phyloP scores from a whole-genome alignment of 1,140 invertebrate species.

The Cecropterus lyciades region DNA sequence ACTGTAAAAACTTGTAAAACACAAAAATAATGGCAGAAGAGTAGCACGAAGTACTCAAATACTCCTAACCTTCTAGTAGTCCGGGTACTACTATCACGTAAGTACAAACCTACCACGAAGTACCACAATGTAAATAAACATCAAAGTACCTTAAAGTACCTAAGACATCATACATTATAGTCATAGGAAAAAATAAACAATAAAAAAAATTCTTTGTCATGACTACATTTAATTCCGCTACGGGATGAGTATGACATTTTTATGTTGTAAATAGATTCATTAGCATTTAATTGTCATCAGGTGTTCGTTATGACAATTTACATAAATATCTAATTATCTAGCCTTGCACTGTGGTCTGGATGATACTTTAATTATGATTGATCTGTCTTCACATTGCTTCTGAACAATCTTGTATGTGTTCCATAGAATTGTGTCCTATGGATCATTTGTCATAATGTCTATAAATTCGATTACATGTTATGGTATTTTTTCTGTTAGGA shows the following conservation, averaged over 20 bases:
- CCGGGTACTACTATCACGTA: too few species aligned
- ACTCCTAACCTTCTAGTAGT: too few species aligned
- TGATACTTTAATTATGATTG: constrained; percentile 25
- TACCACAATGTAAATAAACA: too few species aligned
- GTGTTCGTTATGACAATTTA: constrained; percentile 47
- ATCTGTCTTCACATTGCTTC: constrained; percentile 4
- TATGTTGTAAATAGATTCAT: constrained; percentile 42
- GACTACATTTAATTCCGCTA: constrained; percentile 23
- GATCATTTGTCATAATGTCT: too few species aligned
- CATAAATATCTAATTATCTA: constrained; percentile 48
- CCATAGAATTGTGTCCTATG: constrained; percentile 10
- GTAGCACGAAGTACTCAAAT: too few species aligned
- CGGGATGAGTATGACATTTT: constrained; percentile 50
- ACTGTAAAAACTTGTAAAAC: too few species aligned
- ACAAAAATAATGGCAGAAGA: too few species aligned
- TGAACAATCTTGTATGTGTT: not conserved
- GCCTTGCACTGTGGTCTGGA: constrained; percentile 28
- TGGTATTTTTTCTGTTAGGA: too few species aligned
- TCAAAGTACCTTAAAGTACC: too few species aligned
- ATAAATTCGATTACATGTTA: too few species aligned
- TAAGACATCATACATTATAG: too few species aligned
- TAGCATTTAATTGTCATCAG: constrained; percentile 59
- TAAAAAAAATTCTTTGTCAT: constrained; percentile 52
- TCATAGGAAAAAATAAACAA: not conserved
- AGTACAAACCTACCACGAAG: too few species aligned